These are phyloP conservation scores for Invenusta paracnida DNA, from an alignment of 2,888 invertebrate genomes.

Conservation along the genomic window DNA sequence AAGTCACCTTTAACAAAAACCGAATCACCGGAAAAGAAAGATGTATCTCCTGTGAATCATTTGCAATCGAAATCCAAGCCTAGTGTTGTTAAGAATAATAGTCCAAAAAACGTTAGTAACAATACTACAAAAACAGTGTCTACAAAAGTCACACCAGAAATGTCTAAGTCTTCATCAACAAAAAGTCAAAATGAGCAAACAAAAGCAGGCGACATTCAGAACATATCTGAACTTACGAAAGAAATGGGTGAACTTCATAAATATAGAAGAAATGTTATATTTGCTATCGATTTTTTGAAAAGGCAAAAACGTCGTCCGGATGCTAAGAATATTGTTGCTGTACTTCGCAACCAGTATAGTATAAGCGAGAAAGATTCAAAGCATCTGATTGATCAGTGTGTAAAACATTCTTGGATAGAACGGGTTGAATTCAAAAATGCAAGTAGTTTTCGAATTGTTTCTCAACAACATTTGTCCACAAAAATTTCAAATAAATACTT, in stretches of 20 bases:
- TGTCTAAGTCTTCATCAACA: not conserved
- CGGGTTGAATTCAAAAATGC: slow-evolving; percentile 2
- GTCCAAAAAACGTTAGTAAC: not conserved
- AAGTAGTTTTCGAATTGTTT: slow-evolving; percentile 1
- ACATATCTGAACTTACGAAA: not conserved
- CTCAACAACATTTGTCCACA: not conserved
- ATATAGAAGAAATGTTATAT: not conserved
- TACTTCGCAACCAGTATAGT: not conserved
- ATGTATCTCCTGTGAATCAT: not conserved
- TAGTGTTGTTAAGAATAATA: not conserved
- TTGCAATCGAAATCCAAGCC: not conserved
- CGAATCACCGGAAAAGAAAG: not conserved
- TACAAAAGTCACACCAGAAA: not conserved
- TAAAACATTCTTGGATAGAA: not conserved
- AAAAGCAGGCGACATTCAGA: too few species aligned
- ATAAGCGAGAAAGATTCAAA: not conserved
- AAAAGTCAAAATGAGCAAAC: too few species aligned
- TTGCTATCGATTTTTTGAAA: not conserved
- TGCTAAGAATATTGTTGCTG: not conserved
- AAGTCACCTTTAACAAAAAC: too few species aligned
- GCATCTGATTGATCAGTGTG: not conserved
- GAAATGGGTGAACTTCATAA: not conserved
- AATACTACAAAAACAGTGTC: not conserved
- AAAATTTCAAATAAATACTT: not conserved
- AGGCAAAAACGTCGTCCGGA: not conserved